A percentile compares a stretch with the other conserved stretches of the same genome.
These are phyloP conservation scores for Amphipoea oculea DNA, from an alignment of 2,888 invertebrate species.

Conservation along the genomic window DNA sequence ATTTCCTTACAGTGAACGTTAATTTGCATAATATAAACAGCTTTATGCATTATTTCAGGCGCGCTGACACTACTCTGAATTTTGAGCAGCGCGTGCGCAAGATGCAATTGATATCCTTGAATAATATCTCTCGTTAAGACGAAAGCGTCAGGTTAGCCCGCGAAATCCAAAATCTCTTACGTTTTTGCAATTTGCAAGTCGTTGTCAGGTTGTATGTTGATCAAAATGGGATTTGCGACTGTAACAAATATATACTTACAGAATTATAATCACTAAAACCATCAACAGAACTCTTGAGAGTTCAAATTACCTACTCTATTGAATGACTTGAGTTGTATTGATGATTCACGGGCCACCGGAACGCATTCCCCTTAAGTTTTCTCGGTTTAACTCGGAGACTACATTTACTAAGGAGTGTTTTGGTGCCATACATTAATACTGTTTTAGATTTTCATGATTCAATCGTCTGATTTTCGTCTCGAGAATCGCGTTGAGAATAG, in stretches of 20 bases:
- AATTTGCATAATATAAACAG: slow-evolving; percentile 55
- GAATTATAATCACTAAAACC: background rate
- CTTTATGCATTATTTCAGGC: slow-evolving; percentile 51
- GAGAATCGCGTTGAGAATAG: background rate
- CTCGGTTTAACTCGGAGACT: slow-evolving; percentile 17
- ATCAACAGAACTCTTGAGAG: no score
- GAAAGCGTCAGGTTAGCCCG: no score
- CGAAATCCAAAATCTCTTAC: background rate
- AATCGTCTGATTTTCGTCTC: slow-evolving; percentile 2
- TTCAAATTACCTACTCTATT: no score
- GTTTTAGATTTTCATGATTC: slow-evolving; percentile 3
- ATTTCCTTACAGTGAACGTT: slow-evolving; percentile 53
- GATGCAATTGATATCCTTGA: slow-evolving; percentile 58
- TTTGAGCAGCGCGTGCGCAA: slow-evolving; percentile 54
- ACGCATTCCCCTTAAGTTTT: background rate
- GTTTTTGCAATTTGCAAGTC: background rate
- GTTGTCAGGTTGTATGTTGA: background rate
- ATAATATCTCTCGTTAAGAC: slow-evolving; percentile 41
- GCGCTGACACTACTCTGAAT: slow-evolving; percentile 58
- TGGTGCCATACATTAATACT: slow-evolving; percentile 15
- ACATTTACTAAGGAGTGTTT: slow-evolving; percentile 27
- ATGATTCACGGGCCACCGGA: no score
- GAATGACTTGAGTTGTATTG: background rate
- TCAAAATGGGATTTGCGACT: background rate
- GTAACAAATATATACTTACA: background rate